Percentiles rank a stretch among this genome's conserved stretches.
These are phyloP conservation scores for Trogon surrucura DNA, from an alignment of 2,113 vertebrate species.

Conservation along the genomic window DNA sequence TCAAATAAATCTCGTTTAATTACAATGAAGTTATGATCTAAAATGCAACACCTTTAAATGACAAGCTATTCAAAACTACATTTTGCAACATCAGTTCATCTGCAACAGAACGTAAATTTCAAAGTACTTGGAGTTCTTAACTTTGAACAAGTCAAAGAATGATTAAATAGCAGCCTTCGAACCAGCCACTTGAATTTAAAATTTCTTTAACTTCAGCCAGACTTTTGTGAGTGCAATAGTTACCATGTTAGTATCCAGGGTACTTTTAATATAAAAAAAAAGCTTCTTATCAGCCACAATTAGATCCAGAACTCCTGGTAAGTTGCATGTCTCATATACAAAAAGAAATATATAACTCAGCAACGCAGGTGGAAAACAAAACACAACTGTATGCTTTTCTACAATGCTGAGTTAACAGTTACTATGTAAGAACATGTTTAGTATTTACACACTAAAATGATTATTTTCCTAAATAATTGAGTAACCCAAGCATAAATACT, in stretches of 20 bases:
- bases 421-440: not conserved
- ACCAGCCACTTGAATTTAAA: not conserved
- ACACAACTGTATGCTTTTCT: not conserved
- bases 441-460: not conserved
- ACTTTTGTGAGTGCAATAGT: accelerated
- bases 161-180: not conserved
- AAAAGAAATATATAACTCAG: not conserved
- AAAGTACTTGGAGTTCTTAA: not conserved
- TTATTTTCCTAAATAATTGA: conserved; percentile 3
- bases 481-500: not conserved
- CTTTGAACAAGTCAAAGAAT: not conserved
- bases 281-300: not conserved
- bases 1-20: not conserved
- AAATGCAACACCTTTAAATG: not conserved
- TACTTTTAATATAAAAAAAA: not conserved
- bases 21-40: not conserved
- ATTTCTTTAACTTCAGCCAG: not conserved
- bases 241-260: not conserved
- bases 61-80: not conserved
- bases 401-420: not conserved
- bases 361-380: not conserved
- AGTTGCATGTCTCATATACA: not conserved
- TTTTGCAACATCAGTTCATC: not conserved
- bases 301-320: not conserved
- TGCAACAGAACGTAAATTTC: not conserved